These are phyloP conservation scores for Dipodomys spectabilis DNA, from an alignment of 2,113 vertebrate genomes.

Conservation along the genomic window DNA sequence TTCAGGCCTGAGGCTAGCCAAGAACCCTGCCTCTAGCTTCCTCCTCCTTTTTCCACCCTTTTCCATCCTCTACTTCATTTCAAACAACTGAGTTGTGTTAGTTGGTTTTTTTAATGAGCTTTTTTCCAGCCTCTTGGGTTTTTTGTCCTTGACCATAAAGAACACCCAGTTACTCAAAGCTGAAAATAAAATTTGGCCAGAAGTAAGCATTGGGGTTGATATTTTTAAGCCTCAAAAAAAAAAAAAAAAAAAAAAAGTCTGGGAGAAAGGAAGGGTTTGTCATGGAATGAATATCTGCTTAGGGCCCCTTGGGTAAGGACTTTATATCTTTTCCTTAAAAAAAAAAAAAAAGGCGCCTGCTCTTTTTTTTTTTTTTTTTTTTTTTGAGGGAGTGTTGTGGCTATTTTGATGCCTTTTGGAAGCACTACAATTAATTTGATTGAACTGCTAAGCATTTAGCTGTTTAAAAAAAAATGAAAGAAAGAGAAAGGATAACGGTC, in stretches of 20 bases:
- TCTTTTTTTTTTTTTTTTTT: conserved; percentile 65
- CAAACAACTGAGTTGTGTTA: conserved; percentile 76
- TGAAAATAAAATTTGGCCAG: conserved; percentile 82
- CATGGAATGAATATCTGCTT: conserved; percentile 68
- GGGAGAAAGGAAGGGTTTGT: conserved; percentile 69
- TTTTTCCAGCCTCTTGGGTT: conserved; percentile 72
- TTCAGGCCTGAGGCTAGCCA: conserved; percentile 49
- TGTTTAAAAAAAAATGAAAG: conserved; percentile 47
- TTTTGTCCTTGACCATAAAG: conserved; percentile 77
- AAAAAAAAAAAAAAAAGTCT: conserved; percentile 27
- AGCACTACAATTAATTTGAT: conserved; percentile 78
- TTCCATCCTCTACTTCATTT: conserved; percentile 55
- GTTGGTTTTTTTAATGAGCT: conserved; percentile 69
- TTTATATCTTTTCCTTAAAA: conserved; percentile 71
- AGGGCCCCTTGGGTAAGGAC: conserved; percentile 61
- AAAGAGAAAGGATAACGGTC: conserved; percentile 65
- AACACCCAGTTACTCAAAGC: conserved; percentile 74
- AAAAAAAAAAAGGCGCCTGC: conserved; percentile 75
- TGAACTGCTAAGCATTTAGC: conserved; percentile 70
- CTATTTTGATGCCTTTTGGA: conserved; percentile 82
- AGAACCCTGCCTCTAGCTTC: conserved; percentile 15
- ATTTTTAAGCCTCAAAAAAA: conserved; percentile 75
- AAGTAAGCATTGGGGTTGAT: conserved; percentile 19
- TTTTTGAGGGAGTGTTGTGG: conserved; percentile 20
- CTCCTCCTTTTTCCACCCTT: conserved; percentile 43